Base-by-base conservation (phyloP, 2,797 vertebrate species). In the Carapus acus region DNA sequence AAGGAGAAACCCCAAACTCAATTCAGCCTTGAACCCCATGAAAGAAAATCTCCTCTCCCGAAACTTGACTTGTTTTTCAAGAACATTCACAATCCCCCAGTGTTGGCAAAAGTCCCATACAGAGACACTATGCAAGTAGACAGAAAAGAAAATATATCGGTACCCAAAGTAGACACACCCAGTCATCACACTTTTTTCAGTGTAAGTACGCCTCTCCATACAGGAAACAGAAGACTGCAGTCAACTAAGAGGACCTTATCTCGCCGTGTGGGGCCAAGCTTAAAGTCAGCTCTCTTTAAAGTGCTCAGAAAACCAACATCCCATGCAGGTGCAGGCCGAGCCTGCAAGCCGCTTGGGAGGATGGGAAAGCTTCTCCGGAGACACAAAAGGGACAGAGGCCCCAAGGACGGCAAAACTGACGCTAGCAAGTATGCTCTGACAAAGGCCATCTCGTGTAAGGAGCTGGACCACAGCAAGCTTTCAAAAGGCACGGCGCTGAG, bases 391-490 rank as follows among this genome's bases (percentile, higher is more conserved):
- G 71, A 79, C 13, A 60, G 64, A 22, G 56, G 33, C 59, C 36
- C 58, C 1, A 82, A 69, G 62, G 72, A 81, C 24, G 12, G 24
- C 22, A 71, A 59, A 48, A 78, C 29, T 45, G 78, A 65, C 71
- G 71, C 56, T 65, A 70, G 29, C 15, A 81, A 79, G 54, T 70
- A 62, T 48, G 42, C 62, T 17, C 71, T 88, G 31, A 88, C 88
- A 76, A 62, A 80, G 9, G 71, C 89, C 0, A 64, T 86, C 13
- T 94, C 91, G 2, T 88, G 85, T 76, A 90, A 90, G 64, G 89
- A 88, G 50, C 82, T 92, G 37, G 84, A 87, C 40, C 87, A 82
- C 49, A 73, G 82, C 36, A 75, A 48, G 29, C 65, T 54, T 55
- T 45, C 62, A 29, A 67, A 74, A 56, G 67, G 77, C 18, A 41